phyloP scores from a whole-genome alignment of 2,797 vertebrate species.

The Sphenopsis melanotis region DNA sequence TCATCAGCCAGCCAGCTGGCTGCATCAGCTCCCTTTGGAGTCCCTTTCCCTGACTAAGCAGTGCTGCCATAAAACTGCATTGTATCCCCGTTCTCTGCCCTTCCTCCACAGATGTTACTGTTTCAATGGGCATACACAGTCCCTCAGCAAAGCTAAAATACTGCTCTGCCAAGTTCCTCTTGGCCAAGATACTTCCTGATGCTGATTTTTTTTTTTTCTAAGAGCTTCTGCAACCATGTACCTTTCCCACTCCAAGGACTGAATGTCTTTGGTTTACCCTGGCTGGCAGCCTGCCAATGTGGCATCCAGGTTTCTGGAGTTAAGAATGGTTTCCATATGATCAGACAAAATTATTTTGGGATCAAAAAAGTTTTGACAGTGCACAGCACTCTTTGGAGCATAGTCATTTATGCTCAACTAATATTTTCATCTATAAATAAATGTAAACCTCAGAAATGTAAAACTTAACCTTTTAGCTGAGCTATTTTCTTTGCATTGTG shows the following conservation, averaged over 20 bases:
- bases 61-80: slow-evolving; percentile 48
- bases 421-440: neutral
- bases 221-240: neutral
- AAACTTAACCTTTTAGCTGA: neutral
- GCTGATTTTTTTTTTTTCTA: neutral
- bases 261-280: slow-evolving; percentile 26
- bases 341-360: neutral
- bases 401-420: neutral
- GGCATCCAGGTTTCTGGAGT: slow-evolving; percentile 18
- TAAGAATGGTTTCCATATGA: slow-evolving; percentile 28
- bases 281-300: neutral
- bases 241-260: slow-evolving; percentile 52
- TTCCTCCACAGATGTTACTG: slow-evolving; percentile 59
- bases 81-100: slow-evolving; percentile 12
- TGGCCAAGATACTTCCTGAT: slow-evolving; percentile 60
- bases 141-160: slow-evolving; percentile 35
- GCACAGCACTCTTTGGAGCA: neutral
- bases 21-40: slow-evolving; percentile 23
- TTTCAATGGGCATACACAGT: slow-evolving; percentile 53
- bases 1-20: slow-evolving; percentile 42
- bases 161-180: slow-evolving; percentile 57
- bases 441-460: neutral
- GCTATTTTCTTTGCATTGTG: neutral
- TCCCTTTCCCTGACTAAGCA: slow-evolving; percentile 58
- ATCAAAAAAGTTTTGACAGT: neutral